phyloP scores from a whole-genome alignment of 1,140 invertebrate species.

The Drosophila sulfurigaster region DNA sequence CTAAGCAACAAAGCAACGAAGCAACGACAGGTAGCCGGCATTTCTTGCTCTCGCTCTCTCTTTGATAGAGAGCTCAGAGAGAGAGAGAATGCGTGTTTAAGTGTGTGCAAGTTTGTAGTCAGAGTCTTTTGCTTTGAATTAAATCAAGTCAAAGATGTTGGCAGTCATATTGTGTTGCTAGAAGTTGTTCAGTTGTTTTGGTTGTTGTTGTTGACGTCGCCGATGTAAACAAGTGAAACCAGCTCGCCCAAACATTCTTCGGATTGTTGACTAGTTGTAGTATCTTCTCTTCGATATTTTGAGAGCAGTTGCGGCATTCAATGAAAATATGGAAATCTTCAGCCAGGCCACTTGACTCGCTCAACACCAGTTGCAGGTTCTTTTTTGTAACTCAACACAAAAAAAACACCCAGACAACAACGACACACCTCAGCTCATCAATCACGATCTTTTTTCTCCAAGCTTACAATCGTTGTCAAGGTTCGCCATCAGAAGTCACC shows the following conservation, averaged over 20 bases:
- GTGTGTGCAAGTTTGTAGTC: constrained; percentile 49
- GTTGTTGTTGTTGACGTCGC: constrained; percentile 6
- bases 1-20: constrained; percentile 14
- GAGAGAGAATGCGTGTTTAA: background rate
- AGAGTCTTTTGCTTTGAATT: constrained; percentile 64
- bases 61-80: constrained; percentile 16
- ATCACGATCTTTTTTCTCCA: constrained; percentile 41
- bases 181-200: constrained; percentile 10
- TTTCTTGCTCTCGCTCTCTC: constrained; percentile 26
- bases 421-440: constrained; percentile 45
- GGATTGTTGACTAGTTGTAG: constrained; percentile 59
- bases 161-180: constrained; percentile 39
- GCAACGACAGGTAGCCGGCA: constrained; percentile 52
- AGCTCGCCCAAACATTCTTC: constrained; percentile 84
- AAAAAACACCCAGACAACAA: constrained; percentile 1
- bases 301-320: constrained; percentile 5
- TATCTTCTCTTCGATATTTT: constrained; percentile 32
- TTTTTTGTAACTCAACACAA: background rate
- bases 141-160: constrained; percentile 67
- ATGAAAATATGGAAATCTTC: constrained; percentile 48
- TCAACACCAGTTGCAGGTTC: constrained; percentile 22
- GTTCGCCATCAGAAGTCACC: constrained; percentile 31
- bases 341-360: constrained; percentile 5
- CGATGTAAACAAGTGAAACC: constrained; percentile 80
- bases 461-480: constrained; percentile 28